phyloP scores from a whole-genome alignment of 2,113 vertebrate genomes.

The Centropristis striata region DNA sequence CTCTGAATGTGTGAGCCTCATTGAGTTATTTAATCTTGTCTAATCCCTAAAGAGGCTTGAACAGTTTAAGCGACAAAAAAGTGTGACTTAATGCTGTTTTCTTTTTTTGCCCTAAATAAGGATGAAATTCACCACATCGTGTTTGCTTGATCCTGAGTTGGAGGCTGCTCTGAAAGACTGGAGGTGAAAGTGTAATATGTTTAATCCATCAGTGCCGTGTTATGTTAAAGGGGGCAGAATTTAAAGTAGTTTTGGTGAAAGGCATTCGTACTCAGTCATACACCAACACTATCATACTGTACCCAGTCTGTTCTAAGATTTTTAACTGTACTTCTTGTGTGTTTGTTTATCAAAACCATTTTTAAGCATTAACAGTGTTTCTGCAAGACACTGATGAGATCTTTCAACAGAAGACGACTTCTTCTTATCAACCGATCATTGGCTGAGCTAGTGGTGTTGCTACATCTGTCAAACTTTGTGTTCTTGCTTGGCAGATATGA shows the following conservation, averaged over 20 bases:
- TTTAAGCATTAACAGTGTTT: neutral
- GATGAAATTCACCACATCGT: slow-evolving; percentile 41
- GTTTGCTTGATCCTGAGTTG: slow-evolving; percentile 31
- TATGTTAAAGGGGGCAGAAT: slow-evolving; percentile 9
- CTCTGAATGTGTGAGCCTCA: slow-evolving; percentile 52
- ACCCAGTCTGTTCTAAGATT: neutral
- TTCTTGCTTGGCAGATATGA: neutral
- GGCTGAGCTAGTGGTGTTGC: too few relatives aligned
- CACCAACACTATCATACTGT: slow-evolving; percentile 2
- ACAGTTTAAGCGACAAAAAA: slow-evolving; percentile 60
- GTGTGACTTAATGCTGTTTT: slow-evolving; percentile 52
- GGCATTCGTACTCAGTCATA: neutral
- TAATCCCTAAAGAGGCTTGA: slow-evolving; percentile 72
- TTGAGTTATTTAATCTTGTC: slow-evolving; percentile 66
- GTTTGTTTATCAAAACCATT: neutral
- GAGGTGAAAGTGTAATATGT: slow-evolving; percentile 1
- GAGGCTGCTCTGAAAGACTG: slow-evolving; percentile 7
- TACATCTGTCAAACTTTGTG: neutral
- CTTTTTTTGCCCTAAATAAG: slow-evolving; percentile 40
- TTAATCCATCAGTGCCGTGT: slow-evolving; percentile 17
- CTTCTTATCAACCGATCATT: neutral
- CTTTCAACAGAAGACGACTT: neutral
- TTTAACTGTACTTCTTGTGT: neutral
- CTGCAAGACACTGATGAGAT: neutral
- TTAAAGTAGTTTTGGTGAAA: neutral